Evolutionary conservation across 1,140 invertebrate genomes (phyloP).

Genomic region (Xylocopa sonorina): DNA sequence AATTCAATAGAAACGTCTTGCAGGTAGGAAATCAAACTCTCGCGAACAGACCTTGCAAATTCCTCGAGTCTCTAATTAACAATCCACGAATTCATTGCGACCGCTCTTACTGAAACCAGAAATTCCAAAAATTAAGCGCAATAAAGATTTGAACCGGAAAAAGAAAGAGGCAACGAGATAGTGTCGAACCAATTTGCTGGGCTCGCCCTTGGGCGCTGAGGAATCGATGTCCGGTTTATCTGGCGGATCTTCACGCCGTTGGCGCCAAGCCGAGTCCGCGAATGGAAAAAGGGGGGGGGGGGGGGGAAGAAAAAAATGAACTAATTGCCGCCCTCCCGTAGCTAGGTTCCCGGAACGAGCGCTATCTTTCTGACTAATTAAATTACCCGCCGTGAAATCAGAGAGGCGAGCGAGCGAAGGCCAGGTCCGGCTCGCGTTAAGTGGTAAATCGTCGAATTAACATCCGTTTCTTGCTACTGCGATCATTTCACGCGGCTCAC

Average conservation of each 20-base stretch:
- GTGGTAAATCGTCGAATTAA: slow-evolving; percentile 57
- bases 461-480: slow-evolving; percentile 34
- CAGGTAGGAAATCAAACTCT: too few relatives aligned
- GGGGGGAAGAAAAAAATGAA: slow-evolving; percentile 47
- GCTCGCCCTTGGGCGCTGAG: not conserved
- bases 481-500: slow-evolving; percentile 29
- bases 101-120: too few relatives aligned
- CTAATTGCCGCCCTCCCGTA: slow-evolving; percentile 49
- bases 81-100: too few relatives aligned
- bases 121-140: too few relatives aligned
- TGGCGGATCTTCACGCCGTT: slow-evolving; percentile 62
- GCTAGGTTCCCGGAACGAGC: slow-evolving; percentile 51
- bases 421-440: slow-evolving; percentile 20
- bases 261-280: not conserved
- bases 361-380: slow-evolving; percentile 60
- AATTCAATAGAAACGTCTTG: too few relatives aligned
- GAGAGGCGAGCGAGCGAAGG: slow-evolving; percentile 32
- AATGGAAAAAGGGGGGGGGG: slow-evolving; percentile 2
- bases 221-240: slow-evolving; percentile 41
- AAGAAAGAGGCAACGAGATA: not conserved
- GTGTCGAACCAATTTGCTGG: not conserved
- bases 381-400: slow-evolving; percentile 63
- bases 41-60: too few relatives aligned
- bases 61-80: too few relatives aligned
- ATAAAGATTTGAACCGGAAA: too few relatives aligned